Evolutionary conservation across 2,797 vertebrate genomes (phyloP), one percentile per base, ranked within the genome.

Genomic region (Iguana delicatissima): DNA sequence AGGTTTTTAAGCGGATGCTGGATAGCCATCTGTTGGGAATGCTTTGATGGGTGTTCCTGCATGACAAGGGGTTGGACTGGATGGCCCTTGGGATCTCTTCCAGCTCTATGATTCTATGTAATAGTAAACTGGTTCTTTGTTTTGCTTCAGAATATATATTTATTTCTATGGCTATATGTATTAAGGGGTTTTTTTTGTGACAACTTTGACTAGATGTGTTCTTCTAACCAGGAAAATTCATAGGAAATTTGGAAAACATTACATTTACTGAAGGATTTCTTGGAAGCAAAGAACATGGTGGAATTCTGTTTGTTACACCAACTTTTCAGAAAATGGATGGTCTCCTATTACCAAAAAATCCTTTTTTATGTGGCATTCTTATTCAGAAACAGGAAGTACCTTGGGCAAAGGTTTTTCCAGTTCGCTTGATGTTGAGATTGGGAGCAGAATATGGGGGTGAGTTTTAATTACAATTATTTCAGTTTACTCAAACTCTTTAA

Each of bases 341-440:
- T 84, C 97, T 98, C 1, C 91, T 96, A 6, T 95, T 99, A 62
- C 98, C 99, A 14, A 93, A 97, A 26, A 96, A 93, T 81, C 98
- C 98, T 38, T 98, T 98, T 95, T 97, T 99, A 89, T 99, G 91
- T 89, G 99, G 99, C 26, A 92, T 99, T 95, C 98, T 99, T 50
- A 98, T 99, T 95, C 98, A 99, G 95, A 99, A 99, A 85, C 95
- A 98, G 94, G 99, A 99, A 96, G 98, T 99, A 73, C 99, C 98
- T 6, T 99, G 99, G 99, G 99, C 98, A 89, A 99, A 99, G 93
- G 98, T 99, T 91, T 99, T 99, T 92, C 99, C 99, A 1, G 98
- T 99, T 42, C 97, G 98, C 77, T 97, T 99, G 95, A 98, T 99
- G 86, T 97, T 99, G 55, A 97, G 98, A 96, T 92, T 99, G 83